Base-by-base conservation (phyloP, 1,140 invertebrate genomes). In the Listronotus oregonensis region DNA sequence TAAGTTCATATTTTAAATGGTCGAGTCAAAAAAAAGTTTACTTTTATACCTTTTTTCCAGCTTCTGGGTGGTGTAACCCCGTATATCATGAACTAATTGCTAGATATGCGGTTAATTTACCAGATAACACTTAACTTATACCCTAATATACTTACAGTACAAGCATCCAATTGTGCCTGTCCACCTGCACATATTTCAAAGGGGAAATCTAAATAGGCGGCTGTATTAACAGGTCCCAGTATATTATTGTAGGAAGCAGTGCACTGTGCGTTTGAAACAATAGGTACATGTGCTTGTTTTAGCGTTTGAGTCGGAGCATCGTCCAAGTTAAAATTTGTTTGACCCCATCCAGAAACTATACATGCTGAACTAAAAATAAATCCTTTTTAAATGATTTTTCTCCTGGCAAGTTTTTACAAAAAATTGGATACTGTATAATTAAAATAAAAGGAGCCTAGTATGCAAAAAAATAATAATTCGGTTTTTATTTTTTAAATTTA, bases 111-210 rank as follows among this genome's bases (percentile, higher is more conserved):
- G 21, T 27, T 27, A 27, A 27, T 27, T 27, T 27, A 3, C 21
- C 21, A 27, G 1, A 5, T 27, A n/a, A n/a, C n/a, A n/a, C n/a
- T n/a, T n/a, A 39, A 12, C 10, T 7, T 40, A 40, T 7, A 14
- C 9, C 32, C 55, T 1, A 56, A 42, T 52, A 9, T 31, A 64
- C 63, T 71, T 61, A 74, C 72, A 11, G 72, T 75, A 50, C 74
- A 75, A 27, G 74, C 67, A 57, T 74, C 74, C n/a, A 52, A 17
- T 42, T 71, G 40, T 32, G 71, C 27, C 55, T 64, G 21, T 11
- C 71, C 71, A 17, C 75, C 69, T 37, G 75, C 71, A 52, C 70
- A 72, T 42, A 75, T 64, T 62, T 75, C 71, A 37, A 66, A 69
- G 1, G 52, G 54, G 18, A 66, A 56, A 54, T 75, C 74, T 34